These are phyloP conservation scores for Aleadryas rufinucha DNA, from an alignment of 2,113 vertebrate species.

Conservation along the genomic window DNA sequence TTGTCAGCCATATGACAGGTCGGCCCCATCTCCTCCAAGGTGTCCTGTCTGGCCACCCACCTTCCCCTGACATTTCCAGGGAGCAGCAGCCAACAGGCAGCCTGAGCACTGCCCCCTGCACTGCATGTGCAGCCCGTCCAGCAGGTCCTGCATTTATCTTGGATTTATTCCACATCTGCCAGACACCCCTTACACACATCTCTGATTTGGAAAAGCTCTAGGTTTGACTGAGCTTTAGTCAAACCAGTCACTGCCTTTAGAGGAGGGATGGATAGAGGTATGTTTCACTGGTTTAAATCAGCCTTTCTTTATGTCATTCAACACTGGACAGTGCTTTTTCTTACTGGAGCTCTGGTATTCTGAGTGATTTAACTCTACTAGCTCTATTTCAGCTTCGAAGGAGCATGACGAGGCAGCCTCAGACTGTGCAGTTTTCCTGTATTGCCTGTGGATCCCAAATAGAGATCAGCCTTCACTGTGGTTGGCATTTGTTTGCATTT, in stretches of 20 bases:
- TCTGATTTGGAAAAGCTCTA: background rate
- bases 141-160: background rate
- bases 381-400: background rate
- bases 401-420: background rate
- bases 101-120: rapidly evolving
- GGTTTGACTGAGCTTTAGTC: background rate
- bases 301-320: background rate
- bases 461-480: background rate
- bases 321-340: background rate
- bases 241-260: background rate
- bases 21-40: rapidly evolving
- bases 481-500: background rate
- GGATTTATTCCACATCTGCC: conserved; percentile 35
- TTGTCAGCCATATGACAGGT: rapidly evolving
- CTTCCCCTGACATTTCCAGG: background rate
- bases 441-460: background rate
- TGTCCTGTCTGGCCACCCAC: background rate
- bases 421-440: background rate
- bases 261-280: background rate
- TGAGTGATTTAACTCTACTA: background rate
- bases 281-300: background rate
- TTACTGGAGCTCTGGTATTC: background rate
- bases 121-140: background rate
- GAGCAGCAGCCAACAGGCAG: background rate
- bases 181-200: background rate